Percentiles rank a stretch among this genome's conserved stretches.
Conservation (phyloP, 1,140 invertebrate genomes). For the Brachionus paranguensis region DNA sequence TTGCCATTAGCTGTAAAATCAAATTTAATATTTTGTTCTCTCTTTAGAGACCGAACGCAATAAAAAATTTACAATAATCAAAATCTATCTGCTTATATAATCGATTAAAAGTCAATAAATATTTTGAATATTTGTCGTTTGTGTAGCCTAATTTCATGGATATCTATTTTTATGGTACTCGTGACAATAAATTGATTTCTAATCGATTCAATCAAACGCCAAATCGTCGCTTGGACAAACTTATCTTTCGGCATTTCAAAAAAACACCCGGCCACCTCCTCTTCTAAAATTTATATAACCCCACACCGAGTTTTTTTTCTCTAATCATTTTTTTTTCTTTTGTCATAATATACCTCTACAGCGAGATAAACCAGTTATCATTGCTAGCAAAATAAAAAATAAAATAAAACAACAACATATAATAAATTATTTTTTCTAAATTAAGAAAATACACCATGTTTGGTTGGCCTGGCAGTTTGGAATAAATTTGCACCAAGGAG, state of each 20-base stretch:
- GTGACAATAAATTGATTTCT: slow-evolving; percentile 34
- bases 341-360: neutral
- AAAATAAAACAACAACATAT: neutral
- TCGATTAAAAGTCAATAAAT: slow-evolving; percentile 31
- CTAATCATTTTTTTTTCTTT: slow-evolving; percentile 2
- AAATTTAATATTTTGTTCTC: neutral
- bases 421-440: neutral
- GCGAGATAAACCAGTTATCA: slow-evolving; percentile 19
- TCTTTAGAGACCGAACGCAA: neutral
- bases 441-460: neutral
- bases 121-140: neutral
- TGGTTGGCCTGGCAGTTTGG: neutral
- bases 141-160: neutral
- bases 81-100: neutral
- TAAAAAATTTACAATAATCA: neutral
- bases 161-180: slow-evolving; percentile 19
- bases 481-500: slow-evolving; percentile 18
- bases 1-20: neutral
- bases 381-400: neutral
- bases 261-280: neutral
- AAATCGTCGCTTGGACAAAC: neutral
- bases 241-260: neutral
- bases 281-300: neutral
- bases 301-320: neutral
- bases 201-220: neutral